These are phyloP conservation scores for Podarcis lilfordi DNA, from an alignment of 2,797 vertebrate species.

Conservation along the genomic window DNA sequence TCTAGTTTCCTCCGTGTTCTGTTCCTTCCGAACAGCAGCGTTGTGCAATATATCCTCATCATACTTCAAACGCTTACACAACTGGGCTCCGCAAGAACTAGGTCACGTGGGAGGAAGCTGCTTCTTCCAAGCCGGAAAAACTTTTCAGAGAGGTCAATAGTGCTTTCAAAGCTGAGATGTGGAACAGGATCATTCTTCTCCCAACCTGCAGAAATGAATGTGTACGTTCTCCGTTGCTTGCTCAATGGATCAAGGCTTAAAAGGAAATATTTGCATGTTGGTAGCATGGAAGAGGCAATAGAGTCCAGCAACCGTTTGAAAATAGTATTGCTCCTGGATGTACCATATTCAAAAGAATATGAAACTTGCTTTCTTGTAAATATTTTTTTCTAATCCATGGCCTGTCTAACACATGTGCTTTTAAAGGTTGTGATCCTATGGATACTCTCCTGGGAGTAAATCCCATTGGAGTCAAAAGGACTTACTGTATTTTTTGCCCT, in stretches of 20 bases:
- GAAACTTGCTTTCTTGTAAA: background rate
- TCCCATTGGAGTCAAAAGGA: background rate
- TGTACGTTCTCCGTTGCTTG: background rate
- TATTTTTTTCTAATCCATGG: no score
- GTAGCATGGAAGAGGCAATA: background rate
- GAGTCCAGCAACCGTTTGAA: background rate
- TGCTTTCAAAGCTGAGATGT: conserved; percentile 32
- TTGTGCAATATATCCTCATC: conserved; percentile 38
- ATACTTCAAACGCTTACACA: conserved; percentile 39
- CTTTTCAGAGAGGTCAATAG: conserved; percentile 32
- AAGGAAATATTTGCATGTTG: background rate
- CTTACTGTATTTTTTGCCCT: background rate
- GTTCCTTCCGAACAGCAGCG: conserved; percentile 4
- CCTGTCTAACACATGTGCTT: background rate
- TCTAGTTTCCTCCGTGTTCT: conserved; percentile 33
- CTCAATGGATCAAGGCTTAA: conserved; percentile 2
- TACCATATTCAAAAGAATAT: background rate
- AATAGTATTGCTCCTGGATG: background rate
- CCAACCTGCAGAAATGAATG: conserved; percentile 8
- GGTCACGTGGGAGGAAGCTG: conserved; percentile 1
- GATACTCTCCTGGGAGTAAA: background rate
- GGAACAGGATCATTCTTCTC: background rate
- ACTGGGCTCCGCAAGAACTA: conserved; percentile 27
- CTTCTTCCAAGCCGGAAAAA: background rate
- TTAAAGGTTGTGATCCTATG: background rate